These are phyloP conservation scores for Octodon degus DNA, from an alignment of 2,113 vertebrate species.

Conservation along the genomic window DNA sequence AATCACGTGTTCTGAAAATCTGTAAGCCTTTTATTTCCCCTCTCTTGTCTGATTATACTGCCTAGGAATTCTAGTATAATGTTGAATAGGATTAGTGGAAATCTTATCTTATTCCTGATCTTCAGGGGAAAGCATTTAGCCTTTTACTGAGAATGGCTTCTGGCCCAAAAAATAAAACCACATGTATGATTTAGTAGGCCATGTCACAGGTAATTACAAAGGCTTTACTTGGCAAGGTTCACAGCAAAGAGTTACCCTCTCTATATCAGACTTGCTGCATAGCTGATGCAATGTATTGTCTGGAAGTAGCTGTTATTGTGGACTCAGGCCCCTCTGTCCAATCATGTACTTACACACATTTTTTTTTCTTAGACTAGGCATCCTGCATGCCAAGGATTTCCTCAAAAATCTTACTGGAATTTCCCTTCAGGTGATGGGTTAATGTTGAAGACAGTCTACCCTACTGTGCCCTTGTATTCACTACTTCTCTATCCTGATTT, in stretches of 20 bases:
- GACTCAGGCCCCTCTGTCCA: neutral
- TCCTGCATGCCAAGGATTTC: neutral
- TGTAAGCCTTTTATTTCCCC: neutral
- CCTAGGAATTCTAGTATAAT: neutral
- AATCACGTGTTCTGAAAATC: neutral
- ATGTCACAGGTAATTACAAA: neutral
- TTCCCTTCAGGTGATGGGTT: neutral
- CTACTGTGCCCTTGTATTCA: neutral
- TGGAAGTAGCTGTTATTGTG: neutral
- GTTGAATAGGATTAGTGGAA: neutral
- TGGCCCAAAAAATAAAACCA: neutral
- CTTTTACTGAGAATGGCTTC: neutral
- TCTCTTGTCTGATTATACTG: slow-evolving; percentile 5
- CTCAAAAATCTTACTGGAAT: neutral
- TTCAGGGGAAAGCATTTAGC: neutral
- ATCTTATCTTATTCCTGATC: neutral
- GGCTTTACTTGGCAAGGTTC: neutral
- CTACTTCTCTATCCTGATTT: neutral
- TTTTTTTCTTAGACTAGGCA: neutral
- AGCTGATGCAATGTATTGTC: neutral
- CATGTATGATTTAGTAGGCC: neutral
- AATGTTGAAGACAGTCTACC: neutral
- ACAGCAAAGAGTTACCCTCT: neutral
- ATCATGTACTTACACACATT: neutral
- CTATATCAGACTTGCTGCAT: neutral